These are phyloP conservation scores for Meiosimyza decipiens DNA, from an alignment of 2,888 invertebrate genomes.

Conservation along the genomic window DNA sequence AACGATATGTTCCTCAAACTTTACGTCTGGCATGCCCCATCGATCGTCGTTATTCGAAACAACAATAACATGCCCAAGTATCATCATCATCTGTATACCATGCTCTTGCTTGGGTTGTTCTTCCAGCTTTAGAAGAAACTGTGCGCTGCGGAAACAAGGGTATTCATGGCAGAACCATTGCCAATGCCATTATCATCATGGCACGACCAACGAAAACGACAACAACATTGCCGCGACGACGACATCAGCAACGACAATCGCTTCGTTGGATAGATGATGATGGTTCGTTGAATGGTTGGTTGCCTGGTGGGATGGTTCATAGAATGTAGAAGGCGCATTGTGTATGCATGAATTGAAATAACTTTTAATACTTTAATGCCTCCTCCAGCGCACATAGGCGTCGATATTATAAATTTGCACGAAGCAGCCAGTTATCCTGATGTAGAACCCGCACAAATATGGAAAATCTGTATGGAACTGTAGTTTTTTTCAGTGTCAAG, in stretches of 20 bases:
- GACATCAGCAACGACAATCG: conserved; percentile 15
- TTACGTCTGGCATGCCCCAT: conserved; percentile 10
- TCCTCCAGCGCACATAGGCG: conserved; percentile 27
- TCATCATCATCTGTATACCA: conserved; percentile 22
- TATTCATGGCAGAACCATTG: conserved; percentile 18
- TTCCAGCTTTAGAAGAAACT: neutral
- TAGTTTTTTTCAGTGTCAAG: too few species aligned
- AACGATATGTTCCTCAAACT: conserved; percentile 1
- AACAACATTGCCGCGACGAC: neutral
- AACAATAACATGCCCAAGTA: neutral
- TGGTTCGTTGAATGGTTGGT: conserved; percentile 1
- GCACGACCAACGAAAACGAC: conserved; percentile 3
- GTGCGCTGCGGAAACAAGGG: neutral
- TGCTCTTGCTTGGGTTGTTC: conserved; percentile 11
- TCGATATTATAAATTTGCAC: conserved; percentile 12
- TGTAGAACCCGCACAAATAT: too few species aligned
- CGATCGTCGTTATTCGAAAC: neutral
- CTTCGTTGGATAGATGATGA: conserved; percentile 2
- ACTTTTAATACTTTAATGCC: conserved; percentile 40
- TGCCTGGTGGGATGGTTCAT: conserved; percentile 9
- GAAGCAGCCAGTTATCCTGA: neutral
- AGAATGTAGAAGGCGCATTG: conserved; percentile 18
- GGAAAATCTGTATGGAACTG: too few species aligned
- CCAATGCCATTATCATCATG: conserved; percentile 35
- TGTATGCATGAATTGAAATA: conserved; percentile 35